phyloP scores from a whole-genome alignment of 2,113 vertebrate genomes.

The Phainopepla nitens region DNA sequence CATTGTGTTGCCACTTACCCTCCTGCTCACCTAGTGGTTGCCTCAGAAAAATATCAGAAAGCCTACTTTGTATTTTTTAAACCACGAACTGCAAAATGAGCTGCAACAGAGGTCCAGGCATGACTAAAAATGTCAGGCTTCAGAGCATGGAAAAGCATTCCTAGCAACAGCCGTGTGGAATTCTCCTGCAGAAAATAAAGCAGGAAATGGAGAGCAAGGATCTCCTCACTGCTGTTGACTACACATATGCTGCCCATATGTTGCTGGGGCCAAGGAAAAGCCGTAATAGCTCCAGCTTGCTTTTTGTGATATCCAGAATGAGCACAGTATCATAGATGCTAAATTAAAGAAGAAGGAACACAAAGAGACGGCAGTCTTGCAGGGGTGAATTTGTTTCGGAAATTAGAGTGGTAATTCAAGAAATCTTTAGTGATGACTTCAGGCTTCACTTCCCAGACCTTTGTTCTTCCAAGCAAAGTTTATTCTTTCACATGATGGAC shows the following conservation, averaged over 20 bases:
- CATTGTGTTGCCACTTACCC: background rate
- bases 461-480: conserved; percentile 73
- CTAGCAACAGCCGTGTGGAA: too few relatives aligned
- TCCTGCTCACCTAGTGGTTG: background rate
- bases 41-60: background rate
- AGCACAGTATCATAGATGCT: background rate
- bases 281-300: background rate
- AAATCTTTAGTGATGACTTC: conserved; percentile 1
- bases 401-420: background rate
- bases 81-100: background rate
- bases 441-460: conserved; percentile 71
- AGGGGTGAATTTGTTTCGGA: background rate
- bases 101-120: background rate
- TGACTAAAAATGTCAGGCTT: background rate
- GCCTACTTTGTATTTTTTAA: background rate
- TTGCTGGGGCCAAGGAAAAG: background rate
- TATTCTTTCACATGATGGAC: conserved; percentile 50
- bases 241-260: background rate
- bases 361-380: background rate
- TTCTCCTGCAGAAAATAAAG: background rate
- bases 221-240: background rate
- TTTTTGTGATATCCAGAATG: background rate
- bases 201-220: background rate
- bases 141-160: background rate
- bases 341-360: background rate